A percentile compares a stretch with the other conserved stretches of the same genome.
Evolutionary conservation across 2,113 vertebrate species (phyloP).

Genomic region (Perccottus glenii): DNA sequence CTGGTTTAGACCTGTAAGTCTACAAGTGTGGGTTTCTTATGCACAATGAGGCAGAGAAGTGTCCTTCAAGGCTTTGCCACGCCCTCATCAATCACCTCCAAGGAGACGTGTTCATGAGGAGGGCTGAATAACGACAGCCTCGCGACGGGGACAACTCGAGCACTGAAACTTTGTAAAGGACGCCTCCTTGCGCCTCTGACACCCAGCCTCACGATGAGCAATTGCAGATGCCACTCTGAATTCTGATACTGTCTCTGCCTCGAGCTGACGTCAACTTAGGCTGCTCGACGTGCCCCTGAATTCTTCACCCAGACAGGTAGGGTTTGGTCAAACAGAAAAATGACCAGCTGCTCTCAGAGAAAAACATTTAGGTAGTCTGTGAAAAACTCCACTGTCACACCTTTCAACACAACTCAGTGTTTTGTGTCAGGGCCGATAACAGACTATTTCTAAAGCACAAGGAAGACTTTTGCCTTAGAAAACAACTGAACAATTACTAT

Average conservation of each 20-base stretch:
- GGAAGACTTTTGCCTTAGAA: not conserved
- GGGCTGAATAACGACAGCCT: constrained; percentile 32
- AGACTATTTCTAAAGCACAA: not conserved
- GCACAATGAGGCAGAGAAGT: constrained; percentile 7
- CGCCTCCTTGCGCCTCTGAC: constrained; percentile 23
- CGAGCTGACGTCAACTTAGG: constrained; percentile 3
- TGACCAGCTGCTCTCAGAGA: not conserved
- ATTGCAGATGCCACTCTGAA: constrained; percentile 42
- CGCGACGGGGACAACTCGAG: constrained; percentile 9
- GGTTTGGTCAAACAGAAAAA: constrained; percentile 29
- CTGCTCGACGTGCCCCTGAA: constrained; percentile 17
- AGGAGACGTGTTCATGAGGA: constrained; percentile 18
- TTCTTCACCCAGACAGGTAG: constrained; percentile 39
- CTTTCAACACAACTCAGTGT: constrained; percentile 1
- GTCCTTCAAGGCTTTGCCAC: constrained; percentile 38
- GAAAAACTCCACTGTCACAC: constrained; percentile 28
- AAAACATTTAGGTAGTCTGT: constrained; percentile 22
- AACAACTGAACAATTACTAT: not conserved
- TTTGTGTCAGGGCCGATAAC: not conserved
- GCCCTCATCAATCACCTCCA: constrained; percentile 59
- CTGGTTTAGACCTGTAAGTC: constrained; percentile 20
- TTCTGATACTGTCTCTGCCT: constrained; percentile 42
- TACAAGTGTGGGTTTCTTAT: constrained; percentile 23
- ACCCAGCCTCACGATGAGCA: constrained; percentile 44
- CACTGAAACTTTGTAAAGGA: constrained; percentile 42